Evolutionary conservation across 2,797 vertebrate species (phyloP).

Genomic region (Streptopelia turtur): DNA sequence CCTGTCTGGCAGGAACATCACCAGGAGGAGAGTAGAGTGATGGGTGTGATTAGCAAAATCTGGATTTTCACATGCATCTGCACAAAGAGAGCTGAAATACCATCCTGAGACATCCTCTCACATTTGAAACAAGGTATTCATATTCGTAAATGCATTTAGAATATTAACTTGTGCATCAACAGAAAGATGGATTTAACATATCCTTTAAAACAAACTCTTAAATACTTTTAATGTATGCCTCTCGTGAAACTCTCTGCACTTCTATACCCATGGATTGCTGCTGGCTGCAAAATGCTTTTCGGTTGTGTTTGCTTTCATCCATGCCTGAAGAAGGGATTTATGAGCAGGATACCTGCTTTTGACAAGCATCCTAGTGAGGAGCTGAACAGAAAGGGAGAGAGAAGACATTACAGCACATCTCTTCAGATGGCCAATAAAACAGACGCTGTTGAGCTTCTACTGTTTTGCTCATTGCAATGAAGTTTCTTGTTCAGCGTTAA

Average conservation of each 20-base stretch:
- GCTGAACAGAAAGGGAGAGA: background rate
- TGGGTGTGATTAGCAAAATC: background rate
- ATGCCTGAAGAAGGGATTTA: constrained; percentile 33
- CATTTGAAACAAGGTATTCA: background rate
- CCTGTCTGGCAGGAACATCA: background rate
- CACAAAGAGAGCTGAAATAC: background rate
- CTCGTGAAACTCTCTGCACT: background rate
- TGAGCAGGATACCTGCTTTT: background rate
- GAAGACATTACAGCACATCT: background rate
- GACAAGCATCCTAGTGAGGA: background rate
- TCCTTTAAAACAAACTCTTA: background rate
- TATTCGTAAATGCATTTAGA: background rate
- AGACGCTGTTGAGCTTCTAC: background rate
- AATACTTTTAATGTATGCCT: background rate
- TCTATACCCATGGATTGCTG: background rate
- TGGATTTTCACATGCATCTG: background rate
- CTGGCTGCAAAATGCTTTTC: background rate
- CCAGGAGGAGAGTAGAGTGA: background rate
- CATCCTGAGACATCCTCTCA: background rate
- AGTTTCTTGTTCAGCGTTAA: constrained; percentile 7
- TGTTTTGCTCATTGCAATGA: background rate
- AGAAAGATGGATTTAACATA: background rate
- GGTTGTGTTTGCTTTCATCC: background rate
- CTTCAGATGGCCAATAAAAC: background rate
- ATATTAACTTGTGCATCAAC: background rate